Conservation (phyloP, 1,140 invertebrate genomes). For the Drosophila ercepeae region DNA sequence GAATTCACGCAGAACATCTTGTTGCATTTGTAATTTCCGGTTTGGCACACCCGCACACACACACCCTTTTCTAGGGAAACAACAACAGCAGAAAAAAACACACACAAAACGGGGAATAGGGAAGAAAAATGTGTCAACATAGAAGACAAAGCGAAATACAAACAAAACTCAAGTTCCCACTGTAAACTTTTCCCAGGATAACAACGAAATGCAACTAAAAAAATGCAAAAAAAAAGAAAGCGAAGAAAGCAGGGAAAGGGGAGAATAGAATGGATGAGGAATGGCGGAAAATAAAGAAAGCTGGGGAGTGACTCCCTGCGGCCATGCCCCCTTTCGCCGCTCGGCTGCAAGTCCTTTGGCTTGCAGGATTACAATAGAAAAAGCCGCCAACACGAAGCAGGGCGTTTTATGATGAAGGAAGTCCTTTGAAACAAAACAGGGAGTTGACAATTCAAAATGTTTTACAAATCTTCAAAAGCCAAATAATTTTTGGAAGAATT, state of each 20-base stretch:
- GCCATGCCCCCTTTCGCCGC: not conserved
- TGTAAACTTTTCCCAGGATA: conserved; percentile 7
- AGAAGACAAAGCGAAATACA: conserved; percentile 71
- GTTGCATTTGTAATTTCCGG: conserved; percentile 79
- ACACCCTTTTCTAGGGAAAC: too few species aligned
- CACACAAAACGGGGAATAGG: not conserved
- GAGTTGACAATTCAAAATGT: not conserved
- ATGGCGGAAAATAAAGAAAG: not conserved
- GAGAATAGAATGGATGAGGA: not conserved
- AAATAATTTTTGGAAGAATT: too few species aligned
- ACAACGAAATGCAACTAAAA: conserved; percentile 11
- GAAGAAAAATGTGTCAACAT: conserved; percentile 70
- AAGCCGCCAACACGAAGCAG: conserved; percentile 5
- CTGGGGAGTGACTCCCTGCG: not conserved
- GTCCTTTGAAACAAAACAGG: not conserved
- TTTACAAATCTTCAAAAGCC: not conserved
- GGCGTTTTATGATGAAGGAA: conserved; percentile 13
- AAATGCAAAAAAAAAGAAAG: not conserved
- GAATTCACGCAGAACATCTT: conserved; percentile 67
- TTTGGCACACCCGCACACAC: conserved; percentile 33
- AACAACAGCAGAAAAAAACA: not conserved
- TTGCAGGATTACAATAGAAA: conserved; percentile 5
- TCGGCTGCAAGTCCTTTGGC: conserved; percentile 2
- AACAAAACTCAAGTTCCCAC: conserved; percentile 69
- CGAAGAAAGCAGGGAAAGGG: not conserved